phyloP scores from a whole-genome alignment of 2,888 invertebrate species.

The Pyralis farinalis region DNA sequence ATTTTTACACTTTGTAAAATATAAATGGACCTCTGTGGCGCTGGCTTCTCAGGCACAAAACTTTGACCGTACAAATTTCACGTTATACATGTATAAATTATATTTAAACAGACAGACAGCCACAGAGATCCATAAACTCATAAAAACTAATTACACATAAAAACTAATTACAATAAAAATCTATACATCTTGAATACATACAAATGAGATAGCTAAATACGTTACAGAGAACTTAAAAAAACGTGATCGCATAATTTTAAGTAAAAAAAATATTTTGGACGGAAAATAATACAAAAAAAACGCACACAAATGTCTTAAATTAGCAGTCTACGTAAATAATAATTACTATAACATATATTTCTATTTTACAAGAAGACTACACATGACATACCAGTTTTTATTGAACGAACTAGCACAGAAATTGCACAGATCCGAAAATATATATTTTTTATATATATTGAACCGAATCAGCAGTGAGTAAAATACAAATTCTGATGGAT shows the following conservation, averaged over 20 bases:
- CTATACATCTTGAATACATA: slow-evolving; percentile 10
- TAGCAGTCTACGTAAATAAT: slow-evolving; percentile 36
- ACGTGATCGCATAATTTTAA: slow-evolving; percentile 41
- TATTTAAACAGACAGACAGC: no score
- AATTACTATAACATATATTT: slow-evolving; percentile 23
- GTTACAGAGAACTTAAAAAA: slow-evolving; percentile 10
- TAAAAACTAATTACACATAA: slow-evolving; percentile 15
- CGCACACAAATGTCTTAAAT: slow-evolving; percentile 21
- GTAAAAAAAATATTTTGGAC: slow-evolving; percentile 57
- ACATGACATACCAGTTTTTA: no score
- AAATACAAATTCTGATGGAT: no score
- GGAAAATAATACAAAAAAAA: slow-evolving; percentile 47
- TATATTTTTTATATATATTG: no score
- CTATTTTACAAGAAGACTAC: slow-evolving; percentile 19
- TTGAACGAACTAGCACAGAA: no score
- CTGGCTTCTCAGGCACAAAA: neutral
- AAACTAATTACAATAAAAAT: slow-evolving; percentile 13
- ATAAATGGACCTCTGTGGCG: neutral
- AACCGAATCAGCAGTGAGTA: no score
- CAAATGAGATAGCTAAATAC: slow-evolving; percentile 9
- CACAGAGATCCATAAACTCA: slow-evolving; percentile 13
- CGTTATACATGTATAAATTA: no score
- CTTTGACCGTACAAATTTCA: no score
- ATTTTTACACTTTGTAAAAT: neutral
- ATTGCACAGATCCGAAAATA: no score